These are phyloP conservation scores for Platycheirus rosarum DNA, from an alignment of 2,888 invertebrate species.

Conservation along the genomic window DNA sequence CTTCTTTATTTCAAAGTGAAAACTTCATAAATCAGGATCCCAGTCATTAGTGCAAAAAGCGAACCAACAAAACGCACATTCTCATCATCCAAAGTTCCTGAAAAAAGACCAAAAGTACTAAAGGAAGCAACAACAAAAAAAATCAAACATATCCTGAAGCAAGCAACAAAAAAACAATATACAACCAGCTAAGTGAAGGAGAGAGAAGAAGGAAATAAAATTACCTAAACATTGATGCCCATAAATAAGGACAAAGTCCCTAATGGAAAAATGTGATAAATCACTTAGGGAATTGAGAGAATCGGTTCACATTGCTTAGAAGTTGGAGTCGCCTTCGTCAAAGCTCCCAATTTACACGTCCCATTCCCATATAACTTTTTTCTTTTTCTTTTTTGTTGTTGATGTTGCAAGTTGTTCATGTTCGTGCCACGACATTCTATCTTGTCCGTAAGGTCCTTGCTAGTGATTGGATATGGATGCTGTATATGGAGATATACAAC, in stretches of 20 bases:
- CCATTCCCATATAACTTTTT: conserved; percentile 4
- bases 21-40: conserved; percentile 69
- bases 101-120: conserved; percentile 8
- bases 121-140: conserved; percentile 14
- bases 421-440: conserved; percentile 17
- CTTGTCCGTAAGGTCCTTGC: conserved; percentile 10
- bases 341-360: conserved; percentile 46
- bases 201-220: conserved; percentile 59
- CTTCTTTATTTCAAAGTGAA: conserved; percentile 48
- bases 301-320: conserved; percentile 63
- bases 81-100: conserved; percentile 50
- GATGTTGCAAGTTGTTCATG: conserved; percentile 12
- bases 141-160: conserved; percentile 38
- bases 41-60: conserved; percentile 61
- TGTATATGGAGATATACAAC: conserved; percentile 45
- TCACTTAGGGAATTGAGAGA: conserved; percentile 68
- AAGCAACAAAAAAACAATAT: conserved; percentile 4
- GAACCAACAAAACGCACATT: conserved; percentile 51
- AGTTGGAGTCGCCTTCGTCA: conserved; percentile 28
- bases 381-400: conserved; percentile 5
- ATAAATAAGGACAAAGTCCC: conserved; percentile 72
- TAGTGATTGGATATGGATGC: conserved; percentile 46
- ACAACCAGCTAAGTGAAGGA: conserved; percentile 9
- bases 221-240: conserved; percentile 70
- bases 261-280: conserved; percentile 74